A percentile compares a stretch with the other conserved stretches of the same genome.
Conservation (phyloP, 1,140 invertebrate species). For the Rhopalosiphum padi region DNA sequence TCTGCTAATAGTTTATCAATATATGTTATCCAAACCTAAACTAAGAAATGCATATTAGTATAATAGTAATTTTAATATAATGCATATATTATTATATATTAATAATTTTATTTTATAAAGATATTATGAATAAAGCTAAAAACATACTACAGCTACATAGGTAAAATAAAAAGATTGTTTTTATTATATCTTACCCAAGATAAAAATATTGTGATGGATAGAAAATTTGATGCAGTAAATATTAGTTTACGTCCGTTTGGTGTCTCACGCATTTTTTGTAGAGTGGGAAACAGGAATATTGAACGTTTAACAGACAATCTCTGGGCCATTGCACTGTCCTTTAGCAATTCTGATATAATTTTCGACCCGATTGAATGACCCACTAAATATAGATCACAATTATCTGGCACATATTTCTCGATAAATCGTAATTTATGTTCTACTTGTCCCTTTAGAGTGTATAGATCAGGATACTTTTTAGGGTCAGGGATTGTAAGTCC, state of each 20-base stretch:
- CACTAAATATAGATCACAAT: slow-evolving; percentile 75
- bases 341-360: slow-evolving; percentile 78
- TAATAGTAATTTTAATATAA: not conserved
- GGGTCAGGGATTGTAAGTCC: slow-evolving; percentile 58
- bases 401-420: slow-evolving; percentile 72
- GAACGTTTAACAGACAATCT: slow-evolving; percentile 7
- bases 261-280: slow-evolving; percentile 78
- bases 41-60: not conserved
- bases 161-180: not conserved
- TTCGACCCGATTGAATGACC: slow-evolving; percentile 87
- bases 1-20: no score
- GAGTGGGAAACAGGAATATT: slow-evolving; percentile 78
- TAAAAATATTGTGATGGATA: slow-evolving; percentile 68
- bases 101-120: not conserved
- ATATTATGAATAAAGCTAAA: not conserved
- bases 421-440: slow-evolving; percentile 83
- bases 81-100: no score
- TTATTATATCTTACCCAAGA: slow-evolving; percentile 63
- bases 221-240: slow-evolving; percentile 62
- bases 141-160: not conserved
- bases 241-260: slow-evolving; percentile 73
- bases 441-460: slow-evolving; percentile 77
- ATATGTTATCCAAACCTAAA: not conserved
- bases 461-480: slow-evolving; percentile 66
- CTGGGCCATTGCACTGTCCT: slow-evolving; percentile 63